Base-by-base conservation (phyloP, 2,888 invertebrate species). In the Adelognathus sp. region DNA sequence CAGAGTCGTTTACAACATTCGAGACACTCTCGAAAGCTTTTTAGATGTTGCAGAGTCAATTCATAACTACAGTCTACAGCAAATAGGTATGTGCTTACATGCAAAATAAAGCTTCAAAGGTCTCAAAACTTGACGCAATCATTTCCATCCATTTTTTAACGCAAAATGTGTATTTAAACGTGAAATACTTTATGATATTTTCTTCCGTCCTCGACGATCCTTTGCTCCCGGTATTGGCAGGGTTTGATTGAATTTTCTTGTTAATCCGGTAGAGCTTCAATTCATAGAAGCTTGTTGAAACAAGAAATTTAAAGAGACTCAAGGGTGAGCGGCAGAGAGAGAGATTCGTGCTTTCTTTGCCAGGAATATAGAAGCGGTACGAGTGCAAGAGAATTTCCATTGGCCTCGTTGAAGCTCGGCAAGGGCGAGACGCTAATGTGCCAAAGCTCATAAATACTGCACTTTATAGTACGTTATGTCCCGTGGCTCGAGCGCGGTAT, bases 371-470 rank as follows among this genome's bases (percentile, higher is more conserved):
- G 50, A 50, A 24, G 24, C 50, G 21, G 11, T 52, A 52, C 27
- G 52, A 24, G 52, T 14, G 9, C 27, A 29, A 3, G n/a, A 6
- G 54, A 29, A 27, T 54, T 54, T 54, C 54, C 54, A 29, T 54
- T 27, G 54, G 54, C 14, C 54, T 29, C 29, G 54, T 54, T 54
- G 54, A 54, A 58, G 36, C 56, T 56, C 29, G 36, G n/a, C n/a
- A 46, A 44, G 7, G 54, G 29, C 54, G 24, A 36, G 11, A 67
- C 33, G 33, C 39, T 50, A 50, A 41, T 21, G 33, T 54, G 31
- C 16, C 44, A 50, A 39, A 24, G 14, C 7, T 54, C 67, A 75
- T 75, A 67, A 75, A 75, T 75, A 67, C 29, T 69, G 60, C 41
- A 56, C 41, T 75, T 61, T 16, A 69, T 69, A 61, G 56, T 4